These are phyloP conservation scores for Biston betularia DNA, from an alignment of 2,888 invertebrate species.

Conservation along the genomic window DNA sequence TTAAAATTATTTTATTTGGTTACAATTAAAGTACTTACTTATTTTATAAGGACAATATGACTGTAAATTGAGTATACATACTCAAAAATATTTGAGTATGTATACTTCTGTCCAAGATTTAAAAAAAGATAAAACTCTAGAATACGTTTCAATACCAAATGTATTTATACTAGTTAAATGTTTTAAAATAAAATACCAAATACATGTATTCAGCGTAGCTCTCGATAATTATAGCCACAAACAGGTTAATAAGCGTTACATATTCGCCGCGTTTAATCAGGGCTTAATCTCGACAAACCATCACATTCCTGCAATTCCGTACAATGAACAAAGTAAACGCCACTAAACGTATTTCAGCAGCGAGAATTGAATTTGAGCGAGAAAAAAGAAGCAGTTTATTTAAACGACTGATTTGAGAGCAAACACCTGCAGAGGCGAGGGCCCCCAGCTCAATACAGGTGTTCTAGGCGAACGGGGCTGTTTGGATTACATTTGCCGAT, in stretches of 20 bases:
- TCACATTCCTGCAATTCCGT: constrained; percentile 47
- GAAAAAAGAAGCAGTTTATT: constrained; percentile 78
- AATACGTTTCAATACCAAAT: too few species aligned
- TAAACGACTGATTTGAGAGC: constrained; percentile 82
- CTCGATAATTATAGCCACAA: constrained; percentile 11
- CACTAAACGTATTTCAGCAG: constrained; percentile 67
- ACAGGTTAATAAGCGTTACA: constrained; percentile 21
- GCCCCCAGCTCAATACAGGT: constrained; percentile 68
- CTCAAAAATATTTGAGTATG: too few species aligned
- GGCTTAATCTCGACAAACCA: constrained; percentile 39
- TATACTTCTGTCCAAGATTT: too few species aligned
- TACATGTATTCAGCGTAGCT: background rate
- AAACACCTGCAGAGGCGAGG: constrained; percentile 67
- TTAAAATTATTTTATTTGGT: constrained; percentile 11
- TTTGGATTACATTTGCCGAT: constrained; percentile 32
- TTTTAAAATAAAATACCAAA: constrained; percentile 23
- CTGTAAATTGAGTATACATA: too few species aligned
- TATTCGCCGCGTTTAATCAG: constrained; percentile 34
- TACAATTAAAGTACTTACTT: too few species aligned
- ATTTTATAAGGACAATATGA: too few species aligned
- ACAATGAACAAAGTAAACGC: constrained; percentile 66
- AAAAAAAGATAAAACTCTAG: too few species aligned
- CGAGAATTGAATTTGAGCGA: constrained; percentile 72
- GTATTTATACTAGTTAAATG: too few species aligned
- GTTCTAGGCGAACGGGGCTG: constrained; percentile 22